phyloP scores from a whole-genome alignment of 1,140 invertebrate species.

The Lepidurus couesii region DNA sequence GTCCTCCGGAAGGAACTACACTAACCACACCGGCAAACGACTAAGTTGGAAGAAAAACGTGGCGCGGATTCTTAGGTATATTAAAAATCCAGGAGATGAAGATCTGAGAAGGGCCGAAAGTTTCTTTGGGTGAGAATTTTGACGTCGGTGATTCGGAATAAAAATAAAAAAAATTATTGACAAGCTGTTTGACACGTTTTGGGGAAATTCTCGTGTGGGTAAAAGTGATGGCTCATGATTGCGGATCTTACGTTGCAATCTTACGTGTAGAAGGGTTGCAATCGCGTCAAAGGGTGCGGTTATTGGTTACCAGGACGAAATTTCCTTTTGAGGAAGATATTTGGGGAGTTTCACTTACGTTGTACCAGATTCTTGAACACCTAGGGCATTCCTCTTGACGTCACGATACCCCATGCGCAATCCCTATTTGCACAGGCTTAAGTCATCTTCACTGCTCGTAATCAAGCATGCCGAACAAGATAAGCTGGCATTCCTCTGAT shows the following conservation, averaged over 20 bases:
- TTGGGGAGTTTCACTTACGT: not conserved
- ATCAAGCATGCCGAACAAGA: not conserved
- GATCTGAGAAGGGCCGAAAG: too few species aligned
- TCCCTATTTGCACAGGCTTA: constrained; percentile 2
- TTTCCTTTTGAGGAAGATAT: not conserved
- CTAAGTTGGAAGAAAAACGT: too few species aligned
- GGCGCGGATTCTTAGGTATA: not conserved
- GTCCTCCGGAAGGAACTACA: not conserved
- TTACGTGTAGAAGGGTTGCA: too few species aligned
- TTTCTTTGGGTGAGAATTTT: too few species aligned
- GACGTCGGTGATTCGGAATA: too few species aligned
- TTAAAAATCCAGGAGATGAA: too few species aligned
- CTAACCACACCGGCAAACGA: not conserved
- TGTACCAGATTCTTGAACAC: constrained; percentile 10
- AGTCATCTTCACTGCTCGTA: not conserved
- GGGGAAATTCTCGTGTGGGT: too few species aligned
- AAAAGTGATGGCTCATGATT: too few species aligned
- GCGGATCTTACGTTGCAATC: too few species aligned
- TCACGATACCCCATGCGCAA: not conserved
- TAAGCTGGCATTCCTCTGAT: not conserved
- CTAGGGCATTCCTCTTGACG: constrained; percentile 1
- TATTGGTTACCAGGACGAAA: not conserved
- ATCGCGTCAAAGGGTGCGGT: not conserved
- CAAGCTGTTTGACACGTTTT: too few species aligned
- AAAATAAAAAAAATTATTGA: too few species aligned